Conservation (phyloP, 2,113 vertebrate genomes). For the Engraulis encrasicolus region DNA sequence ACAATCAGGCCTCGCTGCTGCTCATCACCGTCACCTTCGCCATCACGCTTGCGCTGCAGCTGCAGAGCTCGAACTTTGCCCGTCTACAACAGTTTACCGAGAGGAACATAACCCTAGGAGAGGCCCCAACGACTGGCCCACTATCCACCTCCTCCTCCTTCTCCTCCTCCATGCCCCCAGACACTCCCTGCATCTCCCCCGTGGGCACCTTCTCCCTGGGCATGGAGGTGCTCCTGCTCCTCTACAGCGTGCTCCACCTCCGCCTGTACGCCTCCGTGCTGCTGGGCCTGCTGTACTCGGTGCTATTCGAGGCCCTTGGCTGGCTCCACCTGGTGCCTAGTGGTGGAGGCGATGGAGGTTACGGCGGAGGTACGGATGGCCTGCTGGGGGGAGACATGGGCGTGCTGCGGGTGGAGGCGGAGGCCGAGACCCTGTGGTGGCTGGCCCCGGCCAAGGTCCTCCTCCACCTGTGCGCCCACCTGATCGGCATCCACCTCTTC, state of each 20-base stretch:
- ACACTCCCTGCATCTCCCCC: conserved; percentile 84
- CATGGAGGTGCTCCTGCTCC: conserved; percentile 90
- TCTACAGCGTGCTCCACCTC: conserved; percentile 95
- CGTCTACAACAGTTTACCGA: conserved; percentile 64
- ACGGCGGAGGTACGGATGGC: background rate
- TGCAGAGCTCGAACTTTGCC: conserved; percentile 75
- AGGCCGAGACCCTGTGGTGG: conserved; percentile 76
- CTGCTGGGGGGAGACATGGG: background rate
- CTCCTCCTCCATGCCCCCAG: background rate
- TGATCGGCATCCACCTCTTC: conserved; percentile 93
- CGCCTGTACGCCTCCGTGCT: conserved; percentile 91
- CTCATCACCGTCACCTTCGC: conserved; percentile 86
- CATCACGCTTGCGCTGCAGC: conserved; percentile 88
- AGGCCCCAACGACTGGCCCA: conserved; percentile 19
- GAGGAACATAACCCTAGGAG: background rate
- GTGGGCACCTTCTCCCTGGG: conserved; percentile 96
- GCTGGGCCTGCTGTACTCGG: conserved; percentile 88
- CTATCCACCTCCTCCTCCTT: conserved; percentile 58
- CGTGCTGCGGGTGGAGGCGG: conserved; percentile 46
- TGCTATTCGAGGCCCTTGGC: conserved; percentile 90
- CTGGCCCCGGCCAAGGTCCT: conserved; percentile 86
- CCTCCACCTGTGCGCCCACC: conserved; percentile 91
- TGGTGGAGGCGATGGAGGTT: conserved; percentile 44
- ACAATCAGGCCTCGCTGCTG: conserved; percentile 84
- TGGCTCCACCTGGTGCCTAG: conserved; percentile 80